Conservation (phyloP, 2,797 vertebrate genomes). For the Fistularia tabacaria region DNA sequence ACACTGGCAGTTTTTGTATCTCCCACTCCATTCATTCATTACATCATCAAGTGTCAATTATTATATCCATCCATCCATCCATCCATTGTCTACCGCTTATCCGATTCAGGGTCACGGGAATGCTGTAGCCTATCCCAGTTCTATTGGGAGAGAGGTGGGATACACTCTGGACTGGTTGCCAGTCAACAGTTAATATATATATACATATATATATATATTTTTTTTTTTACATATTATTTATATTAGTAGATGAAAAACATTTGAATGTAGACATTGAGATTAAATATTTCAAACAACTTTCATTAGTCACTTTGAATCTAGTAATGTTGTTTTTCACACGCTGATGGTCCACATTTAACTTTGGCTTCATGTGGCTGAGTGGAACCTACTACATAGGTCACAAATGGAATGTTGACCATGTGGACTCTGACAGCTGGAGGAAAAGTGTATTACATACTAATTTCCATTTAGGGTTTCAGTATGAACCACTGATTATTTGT, state of each 20-base stretch:
- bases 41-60: neutral
- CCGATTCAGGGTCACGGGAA: too few species aligned
- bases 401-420: conserved; percentile 37
- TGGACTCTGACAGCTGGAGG: conserved; percentile 30
- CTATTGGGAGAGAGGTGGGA: too few species aligned
- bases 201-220: too few species aligned
- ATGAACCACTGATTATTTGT: neutral
- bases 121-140: too few species aligned
- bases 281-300: neutral
- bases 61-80: too few species aligned
- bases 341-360: conserved; percentile 19
- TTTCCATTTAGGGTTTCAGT: neutral
- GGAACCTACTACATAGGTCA: conserved; percentile 23
- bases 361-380: conserved; percentile 16
- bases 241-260: neutral
- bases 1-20: conserved; percentile 33
- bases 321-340: conserved; percentile 1
- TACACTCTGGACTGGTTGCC: too few species aligned
- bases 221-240: too few species aligned
- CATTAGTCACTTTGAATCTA: conserved; percentile 2
- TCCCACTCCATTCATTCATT: conserved; percentile 8
- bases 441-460: conserved; percentile 3
- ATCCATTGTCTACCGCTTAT: too few species aligned
- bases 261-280: neutral
- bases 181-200: too few species aligned